Percentiles rank a stretch among this genome's conserved stretches.
Evolutionary conservation across 1,140 invertebrate species (phyloP).

Genomic region (Zaprionus inermis): DNA sequence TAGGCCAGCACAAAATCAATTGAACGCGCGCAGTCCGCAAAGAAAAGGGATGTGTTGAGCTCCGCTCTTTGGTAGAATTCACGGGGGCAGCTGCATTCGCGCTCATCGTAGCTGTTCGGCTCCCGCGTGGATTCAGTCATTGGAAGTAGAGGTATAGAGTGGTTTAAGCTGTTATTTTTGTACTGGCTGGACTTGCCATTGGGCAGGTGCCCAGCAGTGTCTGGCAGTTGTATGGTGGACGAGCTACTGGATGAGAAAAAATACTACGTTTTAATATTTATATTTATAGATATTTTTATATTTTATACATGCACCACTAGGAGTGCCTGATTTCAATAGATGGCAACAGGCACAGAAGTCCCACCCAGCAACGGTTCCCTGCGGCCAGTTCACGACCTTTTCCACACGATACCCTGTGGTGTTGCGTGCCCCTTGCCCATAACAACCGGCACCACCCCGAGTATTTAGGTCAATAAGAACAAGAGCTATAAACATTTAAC

Average conservation of each 20-base stretch:
- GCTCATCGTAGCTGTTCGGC: constrained; percentile 61
- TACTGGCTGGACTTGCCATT: constrained; percentile 53
- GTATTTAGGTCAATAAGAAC: constrained; percentile 55
- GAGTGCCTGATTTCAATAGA: constrained; percentile 21
- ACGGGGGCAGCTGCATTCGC: constrained; percentile 67
- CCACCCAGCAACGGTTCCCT: constrained; percentile 22
- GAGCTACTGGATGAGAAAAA: constrained; percentile 45
- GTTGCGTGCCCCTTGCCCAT: constrained; percentile 40
- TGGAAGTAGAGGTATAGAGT: constrained; percentile 65
- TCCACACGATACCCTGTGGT: constrained; percentile 22
- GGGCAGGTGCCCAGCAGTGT: constrained; percentile 41
- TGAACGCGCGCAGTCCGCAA: constrained; percentile 88
- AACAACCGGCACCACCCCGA: constrained; percentile 8
- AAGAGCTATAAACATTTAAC: constrained; percentile 33
- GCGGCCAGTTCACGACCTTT: background rate
- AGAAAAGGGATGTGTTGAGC: constrained; percentile 86
- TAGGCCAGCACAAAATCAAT: constrained; percentile 93
- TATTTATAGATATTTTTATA: constrained; percentile 10
- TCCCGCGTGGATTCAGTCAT: constrained; percentile 57
- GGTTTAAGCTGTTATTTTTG: constrained; percentile 36
- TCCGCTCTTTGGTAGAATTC: constrained; percentile 66
- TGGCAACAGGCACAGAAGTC: background rate
- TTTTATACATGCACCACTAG: constrained; percentile 8
- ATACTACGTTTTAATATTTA: background rate
- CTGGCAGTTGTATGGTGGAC: constrained; percentile 61